These are phyloP conservation scores for Drosophila insularis DNA, from an alignment of 1,140 invertebrate genomes.

Conservation along the genomic window DNA sequence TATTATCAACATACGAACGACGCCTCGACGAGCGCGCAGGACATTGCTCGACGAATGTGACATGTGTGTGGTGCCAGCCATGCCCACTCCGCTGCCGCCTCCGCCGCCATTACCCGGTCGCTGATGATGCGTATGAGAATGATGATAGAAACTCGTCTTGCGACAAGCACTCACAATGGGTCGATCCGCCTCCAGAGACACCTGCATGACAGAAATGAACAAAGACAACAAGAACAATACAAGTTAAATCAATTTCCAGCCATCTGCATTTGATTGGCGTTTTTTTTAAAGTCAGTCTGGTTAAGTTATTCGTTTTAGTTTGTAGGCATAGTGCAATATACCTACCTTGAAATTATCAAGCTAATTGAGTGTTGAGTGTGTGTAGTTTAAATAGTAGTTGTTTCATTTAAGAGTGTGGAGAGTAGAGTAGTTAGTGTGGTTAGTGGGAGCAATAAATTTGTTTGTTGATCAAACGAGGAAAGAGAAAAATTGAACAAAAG, in stretches of 20 bases:
- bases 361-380: conserved; percentile 53
- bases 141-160: conserved; percentile 70
- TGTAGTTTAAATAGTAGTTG: conserved; percentile 4
- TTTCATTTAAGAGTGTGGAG: conserved; percentile 10
- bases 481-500: conserved; percentile 52
- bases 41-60: conserved; percentile 87
- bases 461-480: conserved; percentile 52
- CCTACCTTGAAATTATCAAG: conserved; percentile 74
- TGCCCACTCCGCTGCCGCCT: conserved; percentile 28
- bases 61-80: conserved; percentile 81
- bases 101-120: conserved; percentile 46
- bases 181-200: conserved; percentile 82
- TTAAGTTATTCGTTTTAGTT: conserved; percentile 9
- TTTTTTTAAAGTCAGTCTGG: neutral
- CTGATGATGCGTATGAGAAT: conserved; percentile 59
- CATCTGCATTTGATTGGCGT: neutral
- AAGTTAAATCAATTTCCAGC: neutral
- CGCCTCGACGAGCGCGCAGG: conserved; percentile 87
- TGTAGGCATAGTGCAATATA: conserved; percentile 10
- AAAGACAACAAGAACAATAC: neutral
- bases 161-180: conserved; percentile 82
- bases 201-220: conserved; percentile 59
- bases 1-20: conserved; percentile 91
- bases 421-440: conserved; percentile 28
- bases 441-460: conserved; percentile 33